Conservation (phyloP, 2,888 invertebrate species). For the Tortricodes alternella region DNA sequence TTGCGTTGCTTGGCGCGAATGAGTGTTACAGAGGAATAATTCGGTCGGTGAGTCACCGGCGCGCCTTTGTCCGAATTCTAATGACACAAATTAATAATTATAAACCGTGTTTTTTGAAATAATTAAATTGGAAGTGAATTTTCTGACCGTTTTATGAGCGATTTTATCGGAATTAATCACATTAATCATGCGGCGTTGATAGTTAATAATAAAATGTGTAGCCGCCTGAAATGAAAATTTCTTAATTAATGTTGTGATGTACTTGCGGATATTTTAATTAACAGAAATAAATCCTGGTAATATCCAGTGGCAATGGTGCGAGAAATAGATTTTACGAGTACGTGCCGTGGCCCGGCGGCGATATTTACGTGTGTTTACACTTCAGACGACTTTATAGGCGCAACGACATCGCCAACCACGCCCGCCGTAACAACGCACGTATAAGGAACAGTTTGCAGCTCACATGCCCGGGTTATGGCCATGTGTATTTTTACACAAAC, state of each 20-base stretch:
- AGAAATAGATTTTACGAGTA: slow-evolving; percentile 81
- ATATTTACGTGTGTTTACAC: slow-evolving; percentile 81
- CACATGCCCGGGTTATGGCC: slow-evolving; percentile 39
- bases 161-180: no score
- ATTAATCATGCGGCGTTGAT: no score
- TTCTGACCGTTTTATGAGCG: background rate
- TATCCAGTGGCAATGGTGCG: slow-evolving; percentile 58
- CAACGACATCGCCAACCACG: slow-evolving; percentile 79
- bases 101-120: background rate
- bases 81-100: background rate
- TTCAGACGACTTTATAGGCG: slow-evolving; percentile 78
- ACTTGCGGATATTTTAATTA: slow-evolving; percentile 22
- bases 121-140: background rate
- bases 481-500: slow-evolving; percentile 34
- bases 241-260: background rate
- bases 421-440: slow-evolving; percentile 57
- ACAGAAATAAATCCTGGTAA: slow-evolving; percentile 23
- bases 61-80: slow-evolving; percentile 56
- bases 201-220: background rate
- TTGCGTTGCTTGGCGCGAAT: slow-evolving; percentile 10
- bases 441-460: slow-evolving; percentile 53
- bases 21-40: slow-evolving; percentile 47
- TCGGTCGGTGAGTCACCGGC: slow-evolving; percentile 63
- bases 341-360: slow-evolving; percentile 56
- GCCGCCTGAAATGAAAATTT: no score